Conservation (phyloP, 2,113 vertebrate species). For the Oncorhynchus keta region DNA sequence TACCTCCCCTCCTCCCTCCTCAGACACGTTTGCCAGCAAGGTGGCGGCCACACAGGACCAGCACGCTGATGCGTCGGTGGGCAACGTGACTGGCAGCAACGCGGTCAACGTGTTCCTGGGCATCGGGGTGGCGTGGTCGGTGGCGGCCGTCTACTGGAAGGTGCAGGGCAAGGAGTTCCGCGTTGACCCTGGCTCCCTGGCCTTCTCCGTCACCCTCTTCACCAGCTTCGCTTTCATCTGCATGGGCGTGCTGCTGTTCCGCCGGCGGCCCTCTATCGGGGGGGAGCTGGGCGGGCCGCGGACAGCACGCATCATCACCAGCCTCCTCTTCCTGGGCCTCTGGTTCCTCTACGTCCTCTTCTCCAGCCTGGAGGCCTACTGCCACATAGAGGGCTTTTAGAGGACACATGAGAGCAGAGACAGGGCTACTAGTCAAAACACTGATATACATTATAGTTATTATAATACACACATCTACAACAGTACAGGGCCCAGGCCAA, state of each 20-base stretch:
- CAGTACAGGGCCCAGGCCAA: background rate
- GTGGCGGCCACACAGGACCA: conserved; percentile 91
- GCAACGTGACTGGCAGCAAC: conserved; percentile 91
- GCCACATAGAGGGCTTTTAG: conserved; percentile 89
- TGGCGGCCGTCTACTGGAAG: conserved; percentile 88
- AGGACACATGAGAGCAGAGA: conserved; percentile 51
- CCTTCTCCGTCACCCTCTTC: conserved; percentile 94
- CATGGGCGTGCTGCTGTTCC: conserved; percentile 84
- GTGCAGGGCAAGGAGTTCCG: conserved; percentile 76
- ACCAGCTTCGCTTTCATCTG: conserved; percentile 90
- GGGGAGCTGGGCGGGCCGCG: conserved; percentile 87
- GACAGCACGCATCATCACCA: conserved; percentile 77
- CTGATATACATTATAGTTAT: background rate
- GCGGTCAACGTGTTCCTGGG: conserved; percentile 93
- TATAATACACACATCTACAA: conserved; percentile 39
- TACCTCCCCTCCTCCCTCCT: background rate
- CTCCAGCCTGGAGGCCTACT: conserved; percentile 91
- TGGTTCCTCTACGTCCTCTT: conserved; percentile 94
- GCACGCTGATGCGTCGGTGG: conserved; percentile 88
- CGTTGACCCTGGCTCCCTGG: conserved; percentile 85
- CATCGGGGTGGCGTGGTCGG: conserved; percentile 90
- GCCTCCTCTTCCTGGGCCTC: conserved; percentile 82
- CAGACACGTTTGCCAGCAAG: conserved; percentile 94
- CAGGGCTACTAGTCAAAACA: background rate
- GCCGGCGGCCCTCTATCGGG: conserved; percentile 85